Evolutionary conservation across 2,888 invertebrate genomes (phyloP).

Genomic region (Cantharis lateralis): DNA sequence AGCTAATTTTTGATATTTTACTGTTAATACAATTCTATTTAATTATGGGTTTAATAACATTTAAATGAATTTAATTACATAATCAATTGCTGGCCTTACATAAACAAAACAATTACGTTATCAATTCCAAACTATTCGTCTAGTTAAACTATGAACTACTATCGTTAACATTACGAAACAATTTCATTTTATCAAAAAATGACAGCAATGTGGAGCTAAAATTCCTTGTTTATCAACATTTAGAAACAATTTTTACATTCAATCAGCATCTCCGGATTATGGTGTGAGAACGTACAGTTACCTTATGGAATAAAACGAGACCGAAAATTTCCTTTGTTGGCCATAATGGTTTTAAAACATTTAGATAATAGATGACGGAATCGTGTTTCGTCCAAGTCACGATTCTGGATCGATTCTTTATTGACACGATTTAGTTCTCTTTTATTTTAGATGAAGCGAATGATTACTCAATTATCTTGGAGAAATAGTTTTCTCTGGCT

Average conservation of each 20-base stretch:
- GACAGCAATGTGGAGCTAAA: background rate
- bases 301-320: background rate
- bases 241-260: too few relatives aligned
- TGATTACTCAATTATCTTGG: background rate
- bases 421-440: conserved; percentile 18
- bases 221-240: background rate
- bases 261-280: background rate
- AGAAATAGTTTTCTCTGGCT: background rate
- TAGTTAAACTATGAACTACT: background rate
- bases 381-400: conserved; percentile 15
- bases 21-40: background rate
- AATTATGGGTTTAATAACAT: background rate
- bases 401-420: conserved; percentile 20
- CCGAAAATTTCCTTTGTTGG: background rate
- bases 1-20: background rate
- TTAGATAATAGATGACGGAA: background rate
- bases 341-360: background rate
- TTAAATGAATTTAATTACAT: background rate
- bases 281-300: background rate
- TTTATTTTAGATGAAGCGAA: conserved; percentile 2
- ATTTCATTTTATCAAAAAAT: background rate
- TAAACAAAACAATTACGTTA: background rate
- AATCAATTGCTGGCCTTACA: background rate
- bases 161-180: background rate
- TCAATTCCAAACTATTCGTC: background rate